Evolutionary conservation across 2,888 invertebrate species (phyloP).

Genomic region (Chloroclystis v-ata): DNA sequence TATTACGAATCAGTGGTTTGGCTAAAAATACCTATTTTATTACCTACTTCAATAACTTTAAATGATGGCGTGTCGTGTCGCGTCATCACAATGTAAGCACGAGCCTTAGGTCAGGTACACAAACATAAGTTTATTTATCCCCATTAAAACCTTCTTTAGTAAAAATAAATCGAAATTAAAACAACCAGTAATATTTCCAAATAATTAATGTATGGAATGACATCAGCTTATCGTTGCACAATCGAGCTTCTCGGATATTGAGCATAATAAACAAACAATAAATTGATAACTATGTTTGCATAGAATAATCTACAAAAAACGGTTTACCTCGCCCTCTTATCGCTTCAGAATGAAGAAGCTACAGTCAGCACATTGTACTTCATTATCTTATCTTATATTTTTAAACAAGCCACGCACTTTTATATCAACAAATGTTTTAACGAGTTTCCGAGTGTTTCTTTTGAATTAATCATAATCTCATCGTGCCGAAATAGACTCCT

Average conservation of each 20-base stretch:
- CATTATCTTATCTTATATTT: conserved; percentile 24
- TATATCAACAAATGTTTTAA: conserved; percentile 19
- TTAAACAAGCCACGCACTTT: conserved; percentile 10
- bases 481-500: conserved; percentile 72
- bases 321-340: conserved; percentile 10
- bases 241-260: background rate
- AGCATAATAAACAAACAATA: conserved; percentile 6
- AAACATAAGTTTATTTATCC: conserved; percentile 13
- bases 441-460: conserved; percentile 33
- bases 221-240: conserved; percentile 1
- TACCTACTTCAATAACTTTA: conserved; percentile 14
- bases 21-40: background rate
- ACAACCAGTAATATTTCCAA: conserved; percentile 5
- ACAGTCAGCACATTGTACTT: conserved; percentile 19
- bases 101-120: conserved; percentile 25
- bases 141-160: conserved; percentile 7
- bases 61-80: conserved; percentile 22
- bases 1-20: conserved; percentile 15
- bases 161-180: conserved; percentile 5
- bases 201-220: conserved; percentile 15
- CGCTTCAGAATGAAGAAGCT: conserved; percentile 21
- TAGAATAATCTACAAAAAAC: conserved; percentile 15
- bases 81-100: conserved; percentile 16
- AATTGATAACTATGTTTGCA: background rate
- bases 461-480: conserved; percentile 62